Conservation (phyloP, 64 coral and sea anemone genomes). For the Orbicella faveolata region DNA sequence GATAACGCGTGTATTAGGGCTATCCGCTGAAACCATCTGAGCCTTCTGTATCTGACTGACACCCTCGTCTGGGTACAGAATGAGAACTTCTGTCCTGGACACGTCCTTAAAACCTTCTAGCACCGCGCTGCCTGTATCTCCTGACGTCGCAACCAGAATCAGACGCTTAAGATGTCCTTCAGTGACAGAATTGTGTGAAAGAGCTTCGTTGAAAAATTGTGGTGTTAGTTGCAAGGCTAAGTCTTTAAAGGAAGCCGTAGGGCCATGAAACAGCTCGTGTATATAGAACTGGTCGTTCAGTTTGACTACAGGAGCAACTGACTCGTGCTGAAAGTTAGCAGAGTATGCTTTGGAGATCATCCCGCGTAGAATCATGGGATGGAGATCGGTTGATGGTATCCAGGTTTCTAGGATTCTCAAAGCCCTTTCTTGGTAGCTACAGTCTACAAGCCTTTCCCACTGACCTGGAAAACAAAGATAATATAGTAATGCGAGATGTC, state of each 20-base stretch:
- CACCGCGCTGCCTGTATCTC: slow-evolving; percentile 90
- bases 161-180: slow-evolving; percentile 33
- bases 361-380: slow-evolving; percentile 20
- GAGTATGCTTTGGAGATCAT: slow-evolving; percentile 44
- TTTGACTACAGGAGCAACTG: slow-evolving; percentile 49
- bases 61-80: slow-evolving; percentile 76
- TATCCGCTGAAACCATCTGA: slow-evolving; percentile 70
- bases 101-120: slow-evolving; percentile 71
- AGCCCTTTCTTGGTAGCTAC: slow-evolving; percentile 59
- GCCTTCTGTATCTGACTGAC: slow-evolving; percentile 68
- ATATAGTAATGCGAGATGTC: not conserved
- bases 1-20: slow-evolving; percentile 46
- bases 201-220: slow-evolving; percentile 79
- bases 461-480: slow-evolving; percentile 14
- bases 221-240: slow-evolving; percentile 88
- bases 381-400: slow-evolving; percentile 37
- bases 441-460: slow-evolving; percentile 25
- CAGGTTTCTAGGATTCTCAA: slow-evolving; percentile 52
- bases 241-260: slow-evolving; percentile 95
- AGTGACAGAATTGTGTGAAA: not conserved
- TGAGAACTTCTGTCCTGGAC: slow-evolving; percentile 36
- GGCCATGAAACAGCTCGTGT: slow-evolving; percentile 58
- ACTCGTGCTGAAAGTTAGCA: slow-evolving; percentile 42
- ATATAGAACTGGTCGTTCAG: slow-evolving; percentile 37
- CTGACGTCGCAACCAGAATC: slow-evolving; percentile 88